Evolutionary conservation across 2,888 invertebrate species (phyloP).

Genomic region (Zhuqinia jingwanae): DNA sequence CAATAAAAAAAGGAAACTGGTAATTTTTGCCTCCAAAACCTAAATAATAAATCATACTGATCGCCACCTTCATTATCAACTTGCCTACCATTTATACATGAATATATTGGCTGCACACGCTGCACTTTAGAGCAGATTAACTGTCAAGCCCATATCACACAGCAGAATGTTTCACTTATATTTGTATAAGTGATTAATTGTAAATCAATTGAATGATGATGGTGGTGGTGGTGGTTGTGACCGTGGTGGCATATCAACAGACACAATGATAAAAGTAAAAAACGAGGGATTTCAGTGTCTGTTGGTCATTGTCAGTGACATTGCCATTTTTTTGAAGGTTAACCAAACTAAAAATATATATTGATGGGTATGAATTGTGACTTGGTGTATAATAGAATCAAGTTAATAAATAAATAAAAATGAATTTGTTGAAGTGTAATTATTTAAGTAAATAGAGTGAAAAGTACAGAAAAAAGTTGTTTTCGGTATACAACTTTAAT

Average conservation of each 20-base stretch:
- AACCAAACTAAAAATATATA: conserved; percentile 15
- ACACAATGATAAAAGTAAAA: conserved; percentile 27
- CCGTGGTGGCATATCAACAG: background rate
- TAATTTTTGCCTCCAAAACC: conserved; percentile 20
- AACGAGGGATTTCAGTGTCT: conserved; percentile 33
- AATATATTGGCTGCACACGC: background rate
- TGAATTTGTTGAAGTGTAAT: background rate
- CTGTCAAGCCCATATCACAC: background rate
- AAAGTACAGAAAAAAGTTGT: background rate
- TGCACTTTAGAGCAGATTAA: no score
- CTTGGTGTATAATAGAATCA: background rate
- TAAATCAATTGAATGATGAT: conserved; percentile 44
- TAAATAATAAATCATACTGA: conserved; percentile 17
- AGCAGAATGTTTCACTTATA: background rate
- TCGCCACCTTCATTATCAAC: conserved; percentile 13
- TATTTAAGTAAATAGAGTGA: conserved; percentile 26
- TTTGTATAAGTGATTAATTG: conserved; percentile 15
- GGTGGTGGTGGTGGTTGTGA: no score
- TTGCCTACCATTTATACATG: background rate
- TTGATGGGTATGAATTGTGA: no score
- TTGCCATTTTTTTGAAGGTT: conserved; percentile 45
- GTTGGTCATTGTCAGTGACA: conserved; percentile 36
- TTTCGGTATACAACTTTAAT: background rate
- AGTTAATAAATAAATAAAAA: background rate
- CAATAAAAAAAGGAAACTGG: conserved; percentile 12